Conservation (phyloP, 2,113 vertebrate species). For the Triplophysa tibetana region DNA sequence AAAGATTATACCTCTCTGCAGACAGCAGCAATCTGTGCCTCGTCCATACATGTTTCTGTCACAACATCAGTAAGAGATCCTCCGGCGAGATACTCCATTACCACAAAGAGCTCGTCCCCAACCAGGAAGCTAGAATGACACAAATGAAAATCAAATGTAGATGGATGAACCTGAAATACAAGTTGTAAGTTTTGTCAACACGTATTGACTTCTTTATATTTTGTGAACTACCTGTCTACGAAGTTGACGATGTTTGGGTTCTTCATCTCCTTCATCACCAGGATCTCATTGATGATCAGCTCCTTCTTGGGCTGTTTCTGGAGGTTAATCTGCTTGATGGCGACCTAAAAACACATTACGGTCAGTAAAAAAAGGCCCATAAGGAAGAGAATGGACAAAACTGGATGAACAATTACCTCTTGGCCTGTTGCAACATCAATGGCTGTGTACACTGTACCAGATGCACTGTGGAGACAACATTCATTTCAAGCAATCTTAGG, state of each 20-base stretch:
- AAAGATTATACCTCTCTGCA: slow-evolving; percentile 85
- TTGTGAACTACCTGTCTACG: slow-evolving; percentile 82
- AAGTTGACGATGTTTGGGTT: slow-evolving; percentile 99
- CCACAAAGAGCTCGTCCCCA: slow-evolving; percentile 95
- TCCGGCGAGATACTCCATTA: slow-evolving; percentile 97
- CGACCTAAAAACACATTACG: slow-evolving; percentile 77
- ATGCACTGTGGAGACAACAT: slow-evolving; percentile 78
- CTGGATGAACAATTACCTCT: slow-evolving; percentile 73
- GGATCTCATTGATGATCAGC: slow-evolving; percentile 96
- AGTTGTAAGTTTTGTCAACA: too few species aligned
- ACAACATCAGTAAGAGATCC: slow-evolving; percentile 97
- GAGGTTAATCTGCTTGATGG: slow-evolving; percentile 98
- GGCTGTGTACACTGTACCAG: slow-evolving; percentile 96
- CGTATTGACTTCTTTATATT: neutral
- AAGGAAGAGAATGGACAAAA: neutral
- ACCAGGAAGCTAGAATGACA: slow-evolving; percentile 84
- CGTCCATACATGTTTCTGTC: slow-evolving; percentile 98
- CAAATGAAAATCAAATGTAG: neutral
- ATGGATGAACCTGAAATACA: neutral
- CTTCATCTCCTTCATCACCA: slow-evolving; percentile 98
- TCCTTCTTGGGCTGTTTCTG: slow-evolving; percentile 99
- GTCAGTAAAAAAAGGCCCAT: neutral
- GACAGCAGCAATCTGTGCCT: slow-evolving; percentile 95
- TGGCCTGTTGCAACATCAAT: slow-evolving; percentile 94
- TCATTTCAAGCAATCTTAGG: neutral